Evolutionary conservation across 2,113 vertebrate species (phyloP), one percentile per base, ranked within the genome.

Genomic region (Manacus vitellinus): DNA sequence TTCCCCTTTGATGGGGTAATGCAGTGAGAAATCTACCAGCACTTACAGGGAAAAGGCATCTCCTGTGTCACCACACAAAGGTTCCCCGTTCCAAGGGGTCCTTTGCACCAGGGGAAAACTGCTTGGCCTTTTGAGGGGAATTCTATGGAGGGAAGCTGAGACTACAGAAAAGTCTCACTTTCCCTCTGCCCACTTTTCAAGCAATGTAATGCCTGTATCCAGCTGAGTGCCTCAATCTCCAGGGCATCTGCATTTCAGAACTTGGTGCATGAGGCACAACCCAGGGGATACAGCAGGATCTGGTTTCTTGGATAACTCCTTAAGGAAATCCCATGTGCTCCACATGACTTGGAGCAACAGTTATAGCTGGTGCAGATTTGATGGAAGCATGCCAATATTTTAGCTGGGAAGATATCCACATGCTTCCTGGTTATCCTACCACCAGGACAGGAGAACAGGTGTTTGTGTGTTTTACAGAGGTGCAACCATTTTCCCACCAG

Each of bases 1-100:
- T 70, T 33, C 19, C 14, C 3, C 1, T 77, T 51, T 35, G 41
- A 33, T 14, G 12, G 35, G 10, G 15, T 23, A 43, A 43, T 1
- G 5, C 20, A 25, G 13, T 35, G 35, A 84, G 35, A 84, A 89
- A 47, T 8, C 49, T 58, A 68, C 10, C 11, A 18, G 14, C 58
- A 18, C 12, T 16, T 41, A 61, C 4, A 9, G 31, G 27, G 18
- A 65, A 15, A 10, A 0, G 1, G 3, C 2, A 3, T 37, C 41
- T 61, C 28, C 28, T 31, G 14, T 33, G 31, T 41, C 47, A 61
- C 56, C 52, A 46, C 9, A 2, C 0, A 0, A 39, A 54, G 27
- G 3, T 58, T 46, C 14, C 24, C 25, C 21, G 4, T 30, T 76
- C 54, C 43, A 49, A 63, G 9, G 20, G 30, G 23, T 31, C 35